These are phyloP conservation scores for Prosopocoilus inquinatus DNA, from an alignment of 2,888 invertebrate species.

Conservation along the genomic window DNA sequence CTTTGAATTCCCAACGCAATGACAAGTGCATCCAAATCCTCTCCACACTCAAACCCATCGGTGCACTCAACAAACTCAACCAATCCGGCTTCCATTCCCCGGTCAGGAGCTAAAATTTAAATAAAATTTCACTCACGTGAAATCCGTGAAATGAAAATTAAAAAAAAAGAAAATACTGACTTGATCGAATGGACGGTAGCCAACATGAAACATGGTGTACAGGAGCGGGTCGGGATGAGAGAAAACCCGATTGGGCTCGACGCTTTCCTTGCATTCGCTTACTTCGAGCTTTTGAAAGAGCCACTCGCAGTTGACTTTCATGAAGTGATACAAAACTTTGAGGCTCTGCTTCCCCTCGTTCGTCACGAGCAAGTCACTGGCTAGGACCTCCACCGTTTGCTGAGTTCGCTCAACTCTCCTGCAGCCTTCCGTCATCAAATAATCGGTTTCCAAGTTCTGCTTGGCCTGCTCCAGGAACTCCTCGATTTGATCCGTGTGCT, in stretches of 20 bases:
- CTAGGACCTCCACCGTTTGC: slow-evolving; percentile 56
- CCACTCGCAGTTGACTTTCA: slow-evolving; percentile 68
- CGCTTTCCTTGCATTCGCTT: slow-evolving; percentile 45
- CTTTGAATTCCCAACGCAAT: slow-evolving; percentile 54
- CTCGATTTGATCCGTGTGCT: slow-evolving; percentile 73
- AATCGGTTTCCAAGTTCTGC: slow-evolving; percentile 43
- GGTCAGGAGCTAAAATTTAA: slow-evolving; percentile 49
- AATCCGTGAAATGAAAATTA: background rate
- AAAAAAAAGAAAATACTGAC: slow-evolving; percentile 45
- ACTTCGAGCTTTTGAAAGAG: slow-evolving; percentile 60
- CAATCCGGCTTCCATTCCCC: slow-evolving; percentile 54
- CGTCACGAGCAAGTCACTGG: slow-evolving; percentile 63
- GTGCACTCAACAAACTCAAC: slow-evolving; percentile 51
- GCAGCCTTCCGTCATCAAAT: slow-evolving; percentile 35
- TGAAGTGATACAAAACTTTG: slow-evolving; percentile 65
- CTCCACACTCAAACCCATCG: slow-evolving; percentile 52
- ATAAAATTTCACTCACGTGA: background rate
- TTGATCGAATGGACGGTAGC: slow-evolving; percentile 73
- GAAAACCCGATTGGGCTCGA: slow-evolving; percentile 38
- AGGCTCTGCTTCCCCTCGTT: slow-evolving; percentile 58
- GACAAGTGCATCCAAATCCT: slow-evolving; percentile 53
- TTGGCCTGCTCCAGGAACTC: slow-evolving; percentile 59
- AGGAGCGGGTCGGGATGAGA: slow-evolving; percentile 57
- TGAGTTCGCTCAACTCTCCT: slow-evolving; percentile 51
- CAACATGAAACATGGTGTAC: slow-evolving; percentile 79